Base-by-base conservation (phyloP, 2,113 vertebrate genomes). In the Anas platyrhynchos region DNA sequence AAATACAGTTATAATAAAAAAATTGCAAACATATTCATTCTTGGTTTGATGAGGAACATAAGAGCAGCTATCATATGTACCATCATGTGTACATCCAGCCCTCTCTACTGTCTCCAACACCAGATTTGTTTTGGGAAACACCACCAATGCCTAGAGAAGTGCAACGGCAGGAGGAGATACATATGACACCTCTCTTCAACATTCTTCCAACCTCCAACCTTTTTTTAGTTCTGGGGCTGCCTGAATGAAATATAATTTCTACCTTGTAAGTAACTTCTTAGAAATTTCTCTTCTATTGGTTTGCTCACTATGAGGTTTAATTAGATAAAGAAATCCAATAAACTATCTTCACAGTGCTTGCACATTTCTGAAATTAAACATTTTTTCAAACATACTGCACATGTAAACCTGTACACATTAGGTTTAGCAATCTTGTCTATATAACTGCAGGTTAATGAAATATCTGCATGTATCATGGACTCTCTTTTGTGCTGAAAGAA, bases 61-160 rank as follows among this genome's bases (percentile, higher is more conserved):
- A 27, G 14, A 59, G 55, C 8, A 65, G 14, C 8, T 43, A 43
- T 16, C 0, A 0, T 8, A 55, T 25, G 2, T 41, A 41, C 6
- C 34, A 69, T 48, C 9, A 44, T 32, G 59, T 34, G 48, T 76
- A 27, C 27, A 22, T 20, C 21, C 48, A 82, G 26, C 10, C 27
- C 3, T 1, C 0, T 44, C 13, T 29, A 44, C 36, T 50, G 4
- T 58, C 76, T 91, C 36, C 38, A 73, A 8, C 20, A 73, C 8
- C 16, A 41, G 6, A 17, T 0, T 52, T 13, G 2, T 74, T 46
- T 75, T 9, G 23, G 71, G 6, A 74, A 84, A 68, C 9, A 27
- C 2, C 16, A 27, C 7, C 0, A 2, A 31, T 13, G 21, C 1
- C 50, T 72, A 68, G 5, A 68, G 32, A 91, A 90, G 29, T 6